Base-by-base conservation (phyloP, 2,888 invertebrate species). In the Tribolium freemani region DNA sequence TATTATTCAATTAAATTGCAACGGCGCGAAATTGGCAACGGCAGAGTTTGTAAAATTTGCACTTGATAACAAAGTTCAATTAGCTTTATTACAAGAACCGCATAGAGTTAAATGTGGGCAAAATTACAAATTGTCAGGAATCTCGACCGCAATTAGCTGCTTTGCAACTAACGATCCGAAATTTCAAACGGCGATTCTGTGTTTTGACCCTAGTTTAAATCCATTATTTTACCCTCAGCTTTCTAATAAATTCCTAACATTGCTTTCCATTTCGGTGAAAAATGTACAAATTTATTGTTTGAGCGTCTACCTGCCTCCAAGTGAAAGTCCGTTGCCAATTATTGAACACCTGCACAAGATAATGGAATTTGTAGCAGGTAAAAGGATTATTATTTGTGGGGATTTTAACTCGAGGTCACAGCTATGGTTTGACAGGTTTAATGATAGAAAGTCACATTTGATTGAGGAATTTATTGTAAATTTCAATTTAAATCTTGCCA, bases 381-480 rank as follows among this genome's bases (percentile, higher is more conserved):
- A 51, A 0, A 51, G 9, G 16, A 13, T 51, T 3, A 6, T 51
- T 4, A 26, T 63, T 9, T 50, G 63, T 31, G 63, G 63, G 1
- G 13, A 63, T 31, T 63, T 63, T 26, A 63, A 63, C 16, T 31
- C 21, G 1, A 26, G 51, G 26, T 63, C 63, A n/a, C 6, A 10
- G 9, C n/a, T 31, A 1, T 63, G 63, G 63, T 38, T 30, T 51
- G 31, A 63, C 13, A 0, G 13, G 0, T 9, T 31, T 9, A 45
- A 8, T 10, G 67, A 64, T 5, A 11, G 5, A 8, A 67, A 48
- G 6, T 9, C 21, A 10, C 56, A 45, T 1, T 0, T 67, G 2
- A 6, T 67, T 16, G 67, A 67, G 10, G 67, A 56, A 6, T 46
- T 69, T 9, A 50, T 56, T 13, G 5, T 16, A 26, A 30, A 26